phyloP scores from a whole-genome alignment of 2,113 vertebrate genomes.

The Plectropomus leopardus region DNA sequence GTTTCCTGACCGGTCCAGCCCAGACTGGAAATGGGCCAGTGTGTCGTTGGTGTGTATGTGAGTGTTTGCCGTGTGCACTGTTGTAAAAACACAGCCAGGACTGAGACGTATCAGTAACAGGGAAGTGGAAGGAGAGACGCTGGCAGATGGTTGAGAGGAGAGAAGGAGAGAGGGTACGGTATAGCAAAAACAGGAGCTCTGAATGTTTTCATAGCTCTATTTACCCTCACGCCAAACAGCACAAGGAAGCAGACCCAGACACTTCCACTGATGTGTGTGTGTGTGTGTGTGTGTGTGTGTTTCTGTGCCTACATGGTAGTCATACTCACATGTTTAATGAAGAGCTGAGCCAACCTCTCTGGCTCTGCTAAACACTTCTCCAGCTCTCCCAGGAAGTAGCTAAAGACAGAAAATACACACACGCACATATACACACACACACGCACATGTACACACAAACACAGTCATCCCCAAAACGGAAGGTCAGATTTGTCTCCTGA shows the following conservation, averaged over 20 bases:
- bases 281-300: constrained; percentile 22
- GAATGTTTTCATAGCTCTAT: constrained; percentile 69
- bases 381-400: constrained; percentile 93
- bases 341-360: constrained; percentile 92
- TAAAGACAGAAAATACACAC: constrained; percentile 63
- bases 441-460: constrained; percentile 9
- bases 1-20: constrained; percentile 68
- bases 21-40: constrained; percentile 63
- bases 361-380: constrained; percentile 91
- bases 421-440: constrained; percentile 18
- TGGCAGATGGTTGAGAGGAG: constrained; percentile 21
- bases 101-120: constrained; percentile 69
- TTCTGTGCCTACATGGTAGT: constrained; percentile 1
- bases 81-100: constrained; percentile 62
- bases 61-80: constrained; percentile 30
- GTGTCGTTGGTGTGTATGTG: constrained; percentile 41
- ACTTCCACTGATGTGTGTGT: constrained; percentile 16
- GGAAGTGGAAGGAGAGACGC: constrained; percentile 58
- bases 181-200: constrained; percentile 69
- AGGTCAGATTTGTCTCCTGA: constrained; percentile 62
- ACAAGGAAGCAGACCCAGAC: constrained; percentile 44
- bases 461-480: constrained; percentile 50
- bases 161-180: constrained; percentile 21
- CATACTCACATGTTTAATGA: constrained; percentile 93
- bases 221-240: constrained; percentile 64